phyloP scores from a whole-genome alignment of 2,113 vertebrate species.

The Piprites chloris region DNA sequence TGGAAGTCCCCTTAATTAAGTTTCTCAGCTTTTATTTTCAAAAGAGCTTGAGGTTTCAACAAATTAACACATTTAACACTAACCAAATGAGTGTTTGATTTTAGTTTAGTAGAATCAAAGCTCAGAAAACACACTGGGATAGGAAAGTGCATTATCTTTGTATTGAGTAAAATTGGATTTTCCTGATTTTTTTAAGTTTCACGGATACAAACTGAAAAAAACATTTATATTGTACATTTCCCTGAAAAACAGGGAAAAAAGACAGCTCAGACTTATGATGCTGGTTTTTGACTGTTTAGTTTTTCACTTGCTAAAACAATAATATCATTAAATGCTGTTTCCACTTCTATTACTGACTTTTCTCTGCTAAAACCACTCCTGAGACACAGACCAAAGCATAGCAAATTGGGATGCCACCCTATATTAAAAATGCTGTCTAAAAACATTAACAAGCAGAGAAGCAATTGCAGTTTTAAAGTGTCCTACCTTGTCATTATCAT shows the following conservation, averaged over 20 bases:
- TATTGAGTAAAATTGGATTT: background rate
- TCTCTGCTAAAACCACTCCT: background rate
- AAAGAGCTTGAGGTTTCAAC: background rate
- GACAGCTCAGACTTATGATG: background rate
- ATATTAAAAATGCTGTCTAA: background rate
- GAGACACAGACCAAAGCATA: background rate
- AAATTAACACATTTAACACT: background rate
- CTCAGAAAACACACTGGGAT: background rate
- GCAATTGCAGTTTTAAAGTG: background rate
- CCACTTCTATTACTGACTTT: background rate
- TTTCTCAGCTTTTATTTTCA: background rate
- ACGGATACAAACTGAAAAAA: background rate
- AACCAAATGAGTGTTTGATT: background rate
- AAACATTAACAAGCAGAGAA: background rate
- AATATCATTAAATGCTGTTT: background rate
- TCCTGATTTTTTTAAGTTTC: background rate
- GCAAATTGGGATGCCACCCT: background rate
- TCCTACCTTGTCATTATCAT: background rate
- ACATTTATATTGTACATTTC: background rate
- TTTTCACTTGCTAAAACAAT: background rate
- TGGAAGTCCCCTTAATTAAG: background rate
- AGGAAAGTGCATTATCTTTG: background rate
- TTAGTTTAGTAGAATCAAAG: background rate
- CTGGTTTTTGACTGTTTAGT: accelerated
- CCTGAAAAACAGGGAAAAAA: background rate